Base-by-base conservation (phyloP, 2,888 invertebrate genomes). In the Melolontha melolontha region DNA sequence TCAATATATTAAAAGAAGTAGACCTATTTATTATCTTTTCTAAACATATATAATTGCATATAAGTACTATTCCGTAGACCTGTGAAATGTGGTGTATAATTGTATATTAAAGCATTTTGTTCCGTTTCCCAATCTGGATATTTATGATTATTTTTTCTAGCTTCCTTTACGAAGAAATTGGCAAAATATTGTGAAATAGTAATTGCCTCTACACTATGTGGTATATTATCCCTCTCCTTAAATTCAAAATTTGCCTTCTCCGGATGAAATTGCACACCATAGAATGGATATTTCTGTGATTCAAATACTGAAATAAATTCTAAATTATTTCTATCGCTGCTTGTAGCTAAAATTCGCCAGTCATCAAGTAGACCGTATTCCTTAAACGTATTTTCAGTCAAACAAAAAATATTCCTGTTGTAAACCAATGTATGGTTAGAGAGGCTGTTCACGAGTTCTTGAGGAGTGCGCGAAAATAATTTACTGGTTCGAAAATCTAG, bases 191-290 rank as follows among this genome's bases (percentile, higher is more conserved):
- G 91, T 10, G 90, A 86, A 0, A 88, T 85, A 76, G 84, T 83
- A 0, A 92, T 83, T 0, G 94, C 91, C 10, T 88, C 83, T 0
- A 77, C 63, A 0, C 87, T 85, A 77, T 95, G 95, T 0, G 92
- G 88, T 69, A 93, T 89, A 0, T 84, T 82, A 65, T 85, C 86
- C 6, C 82, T 86, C 29, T 76, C 75, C 62, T 86, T 87, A 91
- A 91, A 95, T 81, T 95, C 95, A 78, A 90, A 97, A 0, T 88
- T 83, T 77, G 89, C 90, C 78, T 96, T 95, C 82, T 97, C 97
- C 0, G 97, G 96, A 79, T 97, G 97, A 83, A 94, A 97, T 82
- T 96, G 96, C 0, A 91, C 85, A 0, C 92, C 96, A 81, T 91
- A 97, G 79, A 96, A 90, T 8, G 97, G 97, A 77, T 87, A 91